These are phyloP conservation scores for Hoplodrina ambigua DNA, from an alignment of 2,888 invertebrate species.

Conservation along the genomic window DNA sequence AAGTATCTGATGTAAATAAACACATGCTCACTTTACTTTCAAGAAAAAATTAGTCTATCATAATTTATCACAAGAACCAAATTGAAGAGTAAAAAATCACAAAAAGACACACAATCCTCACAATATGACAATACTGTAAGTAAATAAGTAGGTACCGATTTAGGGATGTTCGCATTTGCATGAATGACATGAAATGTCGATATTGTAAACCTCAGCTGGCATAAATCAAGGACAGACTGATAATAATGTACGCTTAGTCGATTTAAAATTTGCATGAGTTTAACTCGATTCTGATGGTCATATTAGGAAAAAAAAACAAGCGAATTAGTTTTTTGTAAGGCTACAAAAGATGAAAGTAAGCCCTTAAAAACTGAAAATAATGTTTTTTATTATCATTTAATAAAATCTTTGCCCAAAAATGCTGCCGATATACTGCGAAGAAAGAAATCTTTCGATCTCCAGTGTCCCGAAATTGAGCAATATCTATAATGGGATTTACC, in stretches of 20 bases:
- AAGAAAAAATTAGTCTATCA: constrained; percentile 31
- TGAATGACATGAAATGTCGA: constrained; percentile 25
- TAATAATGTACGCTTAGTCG: constrained; percentile 20
- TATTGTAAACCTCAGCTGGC: constrained; percentile 22
- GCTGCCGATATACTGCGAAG: too few species aligned
- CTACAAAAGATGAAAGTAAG: too few species aligned
- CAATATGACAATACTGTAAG: constrained; percentile 22
- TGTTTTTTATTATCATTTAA: too few species aligned
- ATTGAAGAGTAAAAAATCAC: constrained; percentile 48
- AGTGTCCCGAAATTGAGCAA: too few species aligned
- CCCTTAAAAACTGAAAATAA: too few species aligned
- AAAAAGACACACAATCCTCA: constrained; percentile 57
- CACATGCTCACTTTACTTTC: constrained; percentile 45
- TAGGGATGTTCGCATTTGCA: constrained; percentile 45
- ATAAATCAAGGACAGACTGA: constrained; percentile 5
- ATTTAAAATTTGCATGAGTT: not conserved
- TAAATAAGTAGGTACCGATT: constrained; percentile 16
- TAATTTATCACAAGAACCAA: constrained; percentile 36
- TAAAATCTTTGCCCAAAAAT: too few species aligned
- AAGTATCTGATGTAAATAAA: constrained; percentile 33
- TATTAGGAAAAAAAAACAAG: too few species aligned
- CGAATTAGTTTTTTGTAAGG: too few species aligned
- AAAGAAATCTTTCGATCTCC: too few species aligned
- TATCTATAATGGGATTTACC: too few species aligned
- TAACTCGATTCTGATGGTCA: not conserved